Evolutionary conservation across 2,888 invertebrate species (phyloP), one percentile per base, ranked within the genome.

Genomic region (Andrena dorsata): DNA sequence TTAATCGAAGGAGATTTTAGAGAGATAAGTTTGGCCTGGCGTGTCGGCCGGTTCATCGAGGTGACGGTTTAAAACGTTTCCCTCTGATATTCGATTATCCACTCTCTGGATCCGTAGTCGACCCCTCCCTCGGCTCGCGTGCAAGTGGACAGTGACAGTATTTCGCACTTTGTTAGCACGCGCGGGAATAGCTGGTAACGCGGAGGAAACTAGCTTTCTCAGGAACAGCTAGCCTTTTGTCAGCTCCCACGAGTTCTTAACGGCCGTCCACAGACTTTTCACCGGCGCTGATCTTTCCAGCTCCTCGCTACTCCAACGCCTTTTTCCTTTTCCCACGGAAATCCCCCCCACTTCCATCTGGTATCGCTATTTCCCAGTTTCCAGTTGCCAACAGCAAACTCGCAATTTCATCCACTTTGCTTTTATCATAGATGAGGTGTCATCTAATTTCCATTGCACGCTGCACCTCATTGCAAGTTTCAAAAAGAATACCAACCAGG

Each of bases 191-290:
- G 49, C 20, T 53, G 23, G 51, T 13, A 30, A 23, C 41, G 35
- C 53, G 16, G 5, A 53, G 66, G 71, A 77, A 80, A 77, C 65
- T 60, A 71, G 77, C 66, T 77, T 77, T 77, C 80, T 77, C 76
- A 51, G 76, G 49, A 47, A 63, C 61, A 47, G 28, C 64, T 28
- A 71, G 71, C 71, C 71, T 80, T 80, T 80, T 77, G 71, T 80
- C 71, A 77, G 75, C 77, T 88, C 78, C 82, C 82, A 88, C 80
- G 82, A 80, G 79, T 88, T 64, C 80, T 70, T 51, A 51, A 16
- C 68, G 47, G 56, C 32, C 20, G 30, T 79, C 13, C 47, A 1
- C 56, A 64, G 66, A 56, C 76, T 49, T 78, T 64, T 35, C 65
- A 63, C 30, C 64, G 64, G 6, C 35, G 63, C 61, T 63, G 51